Base-by-base conservation (phyloP, 30 jellyfish, hydroid and myxozoan species). In the Aurelia sp. region DNA sequence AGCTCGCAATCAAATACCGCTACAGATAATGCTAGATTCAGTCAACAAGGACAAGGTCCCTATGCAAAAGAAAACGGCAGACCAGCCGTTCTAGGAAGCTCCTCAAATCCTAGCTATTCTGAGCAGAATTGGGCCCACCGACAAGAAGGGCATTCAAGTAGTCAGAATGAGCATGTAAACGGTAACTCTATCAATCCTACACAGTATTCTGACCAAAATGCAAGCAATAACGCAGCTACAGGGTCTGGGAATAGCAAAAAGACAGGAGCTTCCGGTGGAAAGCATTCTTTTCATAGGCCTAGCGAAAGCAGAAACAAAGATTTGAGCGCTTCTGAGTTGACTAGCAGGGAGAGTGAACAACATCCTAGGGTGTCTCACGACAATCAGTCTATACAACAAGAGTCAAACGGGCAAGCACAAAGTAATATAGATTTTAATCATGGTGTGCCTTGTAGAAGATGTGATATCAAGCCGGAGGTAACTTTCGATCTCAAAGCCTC, bases 401-500 rank as follows among this genome's bases (percentile, higher is more conserved):
- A 44, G 55, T 10, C 55, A 44, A 44, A 44, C 55, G 15, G 16
- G 7, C 55, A 8, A 44, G 15, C 55, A 9, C 55, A 44, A 44
- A 44, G 15, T 44, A 44, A 44, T 6, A 44, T 7, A 44, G 7
- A 44, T 44, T 10, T 7, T 2, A 44, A 44, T 44, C 55, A 44
- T 10, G 55, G 55, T 7, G 50, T 16, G 47, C n/a, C 74, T 21
- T 84, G 93, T 27, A 84, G 74, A 61, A 86, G 74, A 41, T 84
- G 93, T 35, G 93, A 84, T 50, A 76, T 84, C 19, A 55, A 71
- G 55, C 93, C 93, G 18, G 87, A 71, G 67, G 87, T 84, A 9
- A 61, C 80, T 4, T 84, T 70, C 66, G 62, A 61, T 5, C 93
- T 84, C 21, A 77, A 84, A 50, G 84, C 73, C 68, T 84, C 93